Evolutionary conservation across 2,113 vertebrate species (phyloP), one percentile per base, ranked within the genome.

Genomic region (Buteo buteo): DNA sequence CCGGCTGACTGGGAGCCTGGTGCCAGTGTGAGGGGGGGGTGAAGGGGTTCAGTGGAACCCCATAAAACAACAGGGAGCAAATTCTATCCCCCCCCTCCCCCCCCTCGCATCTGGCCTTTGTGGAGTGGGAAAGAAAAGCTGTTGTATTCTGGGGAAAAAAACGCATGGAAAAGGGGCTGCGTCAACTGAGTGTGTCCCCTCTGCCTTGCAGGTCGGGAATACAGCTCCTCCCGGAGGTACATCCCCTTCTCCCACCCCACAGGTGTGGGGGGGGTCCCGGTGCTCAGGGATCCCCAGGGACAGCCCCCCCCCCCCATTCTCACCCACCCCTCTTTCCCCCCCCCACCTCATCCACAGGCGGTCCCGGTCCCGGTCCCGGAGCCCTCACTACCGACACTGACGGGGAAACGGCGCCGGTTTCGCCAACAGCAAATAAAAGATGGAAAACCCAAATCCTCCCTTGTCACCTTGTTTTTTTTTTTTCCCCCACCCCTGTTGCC

Each of bases 1-100:
- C 45, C 3, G 4, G 20, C n/a, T 32, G 9, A 45, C 9, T 5
- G 5, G 7, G 11, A 47, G 21, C 64, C 29, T 2, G 14, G 5
- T 32, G 40, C 29, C 45, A 47, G 45, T 47, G 19, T 5, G 42
- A 6, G 8, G 5, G 42, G 10, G 34, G 25, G 9, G 18, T 1
- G 10, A 38, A 38, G 20, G 36, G n/a, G 28, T 40, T 40, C 2
- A 6, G 69, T 4, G 6, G 15, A 32, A 4, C 49, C 19, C 29
- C 15, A 10, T 8, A 47, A 20, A 47, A 8, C 45, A 47, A 5
- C 19, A 20, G 45, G 45, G 45, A 47, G 19, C 9, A 20, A 8
- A 47, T 47, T 47, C 19, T 42, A 10, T 42, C 15, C 20, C 20
- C 20, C 45, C 9, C 19, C 36, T 9, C 36, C 36, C 36, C 36